Evolutionary conservation across 2,888 invertebrate species (phyloP), one percentile per base, ranked within the genome.

Genomic region (Agriopis marginaria): DNA sequence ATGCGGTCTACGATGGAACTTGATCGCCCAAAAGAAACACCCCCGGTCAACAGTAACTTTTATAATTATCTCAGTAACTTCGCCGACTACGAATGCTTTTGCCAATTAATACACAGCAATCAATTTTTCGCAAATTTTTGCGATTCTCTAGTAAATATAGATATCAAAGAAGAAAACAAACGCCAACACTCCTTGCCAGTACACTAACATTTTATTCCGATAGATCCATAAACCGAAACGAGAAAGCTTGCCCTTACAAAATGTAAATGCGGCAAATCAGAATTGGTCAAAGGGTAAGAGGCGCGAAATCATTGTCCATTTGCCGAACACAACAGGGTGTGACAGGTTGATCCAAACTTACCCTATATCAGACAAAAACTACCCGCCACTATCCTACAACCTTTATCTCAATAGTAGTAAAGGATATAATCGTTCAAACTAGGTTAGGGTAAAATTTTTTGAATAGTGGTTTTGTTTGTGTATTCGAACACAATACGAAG

Each of bases 401-500:
- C 64, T 54, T 58, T 73, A 74, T 63, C 6, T 0, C 51, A 3
- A 63, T 42, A 14, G 47, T 10, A 0, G 11, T 66, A 73, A 47
- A 49, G 70, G 44, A 65, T 71, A 79, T 64, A 77, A 72, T 85
- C 59, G 76, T 10, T 51, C 42, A 42, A 72, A 75, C 76, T 66
- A 50, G 45, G 14, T 7, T 1, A 32, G 9, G 51, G 14, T 3
- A 4, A 75, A 72, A 79, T 77, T 79, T 79, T 75, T 70, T 56
- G 61, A 65, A 63, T 68, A 17, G 65, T 81, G 78, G 79, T 64
- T 74, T 72, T 70, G 73, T 76, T 82, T 82, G 85, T 44, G 56
- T 87, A 89, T 88, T 84, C 90, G 89, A 89, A 87, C 86, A 90
- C 92, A 93, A 93, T 92, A 91, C 89, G 86, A 90, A 90, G 82